phyloP scores from a whole-genome alignment of 1,140 invertebrate species.

The Thaumatotibia leucotreta region DNA sequence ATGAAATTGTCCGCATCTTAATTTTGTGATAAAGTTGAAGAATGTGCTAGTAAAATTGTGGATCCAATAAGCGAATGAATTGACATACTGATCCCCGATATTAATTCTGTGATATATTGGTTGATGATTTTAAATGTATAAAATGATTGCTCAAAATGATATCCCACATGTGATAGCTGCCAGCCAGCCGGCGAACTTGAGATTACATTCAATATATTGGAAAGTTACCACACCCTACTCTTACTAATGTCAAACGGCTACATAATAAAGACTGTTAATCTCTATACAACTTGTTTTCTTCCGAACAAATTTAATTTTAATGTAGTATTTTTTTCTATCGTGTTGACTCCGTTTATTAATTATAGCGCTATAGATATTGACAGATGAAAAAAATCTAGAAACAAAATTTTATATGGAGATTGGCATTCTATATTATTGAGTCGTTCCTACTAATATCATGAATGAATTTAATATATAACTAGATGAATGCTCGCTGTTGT shows the following conservation, averaged over 20 bases:
- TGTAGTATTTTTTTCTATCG: too few relatives aligned
- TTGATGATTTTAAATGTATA: slow-evolving; percentile 15
- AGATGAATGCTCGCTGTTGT: background rate
- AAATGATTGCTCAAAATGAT: slow-evolving; percentile 52
- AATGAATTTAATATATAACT: slow-evolving; percentile 3
- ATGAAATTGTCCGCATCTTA: too few relatives aligned
- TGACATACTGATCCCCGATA: background rate
- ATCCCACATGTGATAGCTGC: slow-evolving; percentile 36
- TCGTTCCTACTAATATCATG: background rate
- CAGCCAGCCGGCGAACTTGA: slow-evolving; percentile 2
- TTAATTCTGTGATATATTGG: background rate
- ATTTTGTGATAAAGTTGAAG: too few relatives aligned
- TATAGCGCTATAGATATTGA: too few relatives aligned
- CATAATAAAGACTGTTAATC: background rate
- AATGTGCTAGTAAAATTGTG: too few relatives aligned
- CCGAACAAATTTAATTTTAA: too few relatives aligned
- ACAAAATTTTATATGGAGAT: background rate
- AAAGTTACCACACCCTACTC: slow-evolving; percentile 19
- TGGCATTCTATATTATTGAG: background rate
- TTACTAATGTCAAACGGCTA: background rate
- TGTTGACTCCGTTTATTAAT: too few relatives aligned
- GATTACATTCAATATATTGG: slow-evolving; percentile 15
- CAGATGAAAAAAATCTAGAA: too few relatives aligned
- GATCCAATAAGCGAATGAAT: background rate
- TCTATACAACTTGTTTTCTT: background rate